These are phyloP conservation scores for Austrofundulus limnaeus DNA, from an alignment of 2,113 vertebrate genomes.

Conservation along the genomic window DNA sequence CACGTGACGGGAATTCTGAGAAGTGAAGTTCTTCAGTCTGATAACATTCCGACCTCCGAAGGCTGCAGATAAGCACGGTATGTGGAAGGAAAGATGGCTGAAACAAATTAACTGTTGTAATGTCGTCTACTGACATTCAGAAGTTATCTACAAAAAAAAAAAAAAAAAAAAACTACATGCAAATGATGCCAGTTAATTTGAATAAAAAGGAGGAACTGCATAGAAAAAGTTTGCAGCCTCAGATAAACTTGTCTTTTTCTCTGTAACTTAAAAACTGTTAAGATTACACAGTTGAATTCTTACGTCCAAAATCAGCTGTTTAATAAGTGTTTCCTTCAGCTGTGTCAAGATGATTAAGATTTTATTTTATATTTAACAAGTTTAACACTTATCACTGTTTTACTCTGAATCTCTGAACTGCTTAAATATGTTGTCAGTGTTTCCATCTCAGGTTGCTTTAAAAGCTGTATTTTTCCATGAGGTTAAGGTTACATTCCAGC, in stretches of 20 bases:
- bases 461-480: constrained; percentile 1
- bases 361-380: too few relatives aligned
- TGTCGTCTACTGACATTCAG: neutral
- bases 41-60: neutral
- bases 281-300: neutral
- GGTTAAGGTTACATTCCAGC: too few relatives aligned
- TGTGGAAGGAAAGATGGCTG: neutral
- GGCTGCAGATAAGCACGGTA: too few relatives aligned
- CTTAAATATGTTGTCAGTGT: neutral
- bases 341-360: too few relatives aligned
- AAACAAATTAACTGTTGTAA: neutral
- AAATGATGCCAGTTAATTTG: neutral
- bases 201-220: constrained; percentile 6
- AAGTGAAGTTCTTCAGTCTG: neutral
- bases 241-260: neutral
- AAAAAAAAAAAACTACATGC: neutral
- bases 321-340: neutral
- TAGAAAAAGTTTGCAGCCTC: neutral
- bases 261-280: neutral
- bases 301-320: neutral
- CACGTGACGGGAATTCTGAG: neutral
- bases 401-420: neutral
- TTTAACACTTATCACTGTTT: too few relatives aligned
- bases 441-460: constrained; percentile 27
- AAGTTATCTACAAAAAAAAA: neutral